Conservation (phyloP, 2,888 invertebrate genomes). For the Gryllus longicercus region DNA sequence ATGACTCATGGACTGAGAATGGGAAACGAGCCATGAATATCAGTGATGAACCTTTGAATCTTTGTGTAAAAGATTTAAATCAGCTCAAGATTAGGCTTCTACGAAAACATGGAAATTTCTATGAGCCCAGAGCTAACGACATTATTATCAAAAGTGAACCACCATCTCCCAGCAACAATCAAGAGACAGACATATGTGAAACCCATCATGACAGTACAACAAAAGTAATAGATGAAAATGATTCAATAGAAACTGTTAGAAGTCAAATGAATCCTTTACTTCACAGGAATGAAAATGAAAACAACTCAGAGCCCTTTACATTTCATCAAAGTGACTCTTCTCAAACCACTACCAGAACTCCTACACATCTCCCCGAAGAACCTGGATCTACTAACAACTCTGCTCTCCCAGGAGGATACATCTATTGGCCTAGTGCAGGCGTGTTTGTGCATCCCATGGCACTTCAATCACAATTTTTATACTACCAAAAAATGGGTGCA, state of each 20-base stretch:
- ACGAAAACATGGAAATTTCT: constrained; percentile 61
- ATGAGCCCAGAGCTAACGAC: constrained; percentile 52
- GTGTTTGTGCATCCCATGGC: constrained; percentile 72
- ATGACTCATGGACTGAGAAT: constrained; percentile 22
- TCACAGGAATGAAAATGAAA: neutral
- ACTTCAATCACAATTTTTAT: constrained; percentile 65
- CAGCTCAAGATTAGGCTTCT: constrained; percentile 60
- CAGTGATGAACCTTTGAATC: constrained; percentile 34
- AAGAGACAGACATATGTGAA: constrained; percentile 26
- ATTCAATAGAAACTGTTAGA: neutral
- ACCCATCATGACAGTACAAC: neutral
- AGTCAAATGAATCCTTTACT: neutral
- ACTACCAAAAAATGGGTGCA: constrained; percentile 70
- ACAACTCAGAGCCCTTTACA: constrained; percentile 5
- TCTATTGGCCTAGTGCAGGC: constrained; percentile 68
- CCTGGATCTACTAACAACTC: neutral
- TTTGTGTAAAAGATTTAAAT: constrained; percentile 36
- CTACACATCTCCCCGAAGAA: neutral
- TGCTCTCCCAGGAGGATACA: constrained; percentile 48
- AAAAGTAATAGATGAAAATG: neutral
- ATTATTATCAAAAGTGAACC: constrained; percentile 31
- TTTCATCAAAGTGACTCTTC: neutral
- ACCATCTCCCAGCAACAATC: constrained; percentile 27
- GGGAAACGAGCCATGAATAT: neutral
- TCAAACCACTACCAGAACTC: neutral